phyloP scores from a whole-genome alignment of 2,797 vertebrate species.

The Chiroxiphia lanceolata region DNA sequence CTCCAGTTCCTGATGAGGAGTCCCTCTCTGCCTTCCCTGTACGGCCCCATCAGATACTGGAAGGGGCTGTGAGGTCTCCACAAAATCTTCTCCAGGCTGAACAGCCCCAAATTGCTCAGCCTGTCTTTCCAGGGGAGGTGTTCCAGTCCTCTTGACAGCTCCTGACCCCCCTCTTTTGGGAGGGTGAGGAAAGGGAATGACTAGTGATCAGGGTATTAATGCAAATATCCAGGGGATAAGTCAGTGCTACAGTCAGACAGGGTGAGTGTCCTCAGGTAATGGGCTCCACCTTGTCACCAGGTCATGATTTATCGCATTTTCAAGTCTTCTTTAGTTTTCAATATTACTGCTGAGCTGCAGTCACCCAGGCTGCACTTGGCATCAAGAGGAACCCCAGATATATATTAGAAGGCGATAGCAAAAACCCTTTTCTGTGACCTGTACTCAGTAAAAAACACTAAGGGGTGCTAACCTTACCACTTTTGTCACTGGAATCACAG shows the following conservation, averaged over 20 bases:
- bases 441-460: neutral
- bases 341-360: neutral
- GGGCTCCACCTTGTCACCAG: neutral
- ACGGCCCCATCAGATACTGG: too few species aligned
- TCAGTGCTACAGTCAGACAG: neutral
- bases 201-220: neutral
- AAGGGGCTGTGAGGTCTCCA: neutral
- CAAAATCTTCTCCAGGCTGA: neutral
- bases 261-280: neutral
- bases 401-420: neutral
- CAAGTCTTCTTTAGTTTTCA: neutral
- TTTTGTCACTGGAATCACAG: neutral
- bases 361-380: too few species aligned
- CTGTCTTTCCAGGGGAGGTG: rapidly evolving
- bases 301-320: neutral
- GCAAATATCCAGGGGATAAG: neutral
- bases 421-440: neutral
- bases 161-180: neutral
- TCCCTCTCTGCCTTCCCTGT: neutral
- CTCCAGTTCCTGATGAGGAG: rapidly evolving
- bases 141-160: neutral
- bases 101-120: neutral
- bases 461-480: neutral
- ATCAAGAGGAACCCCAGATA: neutral
- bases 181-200: neutral